Evolutionary conservation across 2,888 invertebrate species (phyloP), one percentile per base, ranked within the genome.

Genomic region (Bembecia ichneumoniformis): DNA sequence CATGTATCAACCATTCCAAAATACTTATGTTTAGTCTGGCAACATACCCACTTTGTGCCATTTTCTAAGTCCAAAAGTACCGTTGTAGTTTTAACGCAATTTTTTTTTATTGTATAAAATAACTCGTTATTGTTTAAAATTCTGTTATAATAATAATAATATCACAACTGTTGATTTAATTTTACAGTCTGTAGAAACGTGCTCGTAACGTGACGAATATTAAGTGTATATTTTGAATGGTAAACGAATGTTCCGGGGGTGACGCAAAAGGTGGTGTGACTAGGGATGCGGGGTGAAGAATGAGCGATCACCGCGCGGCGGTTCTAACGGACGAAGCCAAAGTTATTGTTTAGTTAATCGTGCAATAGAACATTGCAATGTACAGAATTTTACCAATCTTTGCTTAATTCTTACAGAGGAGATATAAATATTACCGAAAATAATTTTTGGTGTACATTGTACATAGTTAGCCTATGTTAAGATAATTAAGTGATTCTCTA

Each of bases 321-420:
- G 79, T 79, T 71, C 60, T 80, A 77, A 82, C 79, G 74, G 77
- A 78, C 82, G 28, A 83, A 84, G 82, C 86, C 86, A 86, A 86
- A 87, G 86, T 79, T 83, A 81, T 75, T 80, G 68, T 79, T 75
- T 80, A 82, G 76, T 82, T 82, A 63, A 73, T 79, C 78, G 86
- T 87, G 86, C 86, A 87, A 84, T 86, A 84, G 73, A 63, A 62
- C 70, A 82, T 86, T 86, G 84, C 84, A 75, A 77, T 86, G 84
- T 86, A 84, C 78, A 82, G 82, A 77, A 72, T 69, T 72, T 11
- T 16, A 71, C 70, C 66, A 71, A 74, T 74, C 67, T 74, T 69
- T 72, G 28, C 68, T 71, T 75, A 71, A 63, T 65, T 66, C 60
- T 63, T 58, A 69, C 68, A 60, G 72, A 68, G 66, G 63, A 72